Percentiles rank a stretch among this genome's conserved stretches.
Conservation (phyloP, 2,888 invertebrate species). For the Drosophila subquinaria region DNA sequence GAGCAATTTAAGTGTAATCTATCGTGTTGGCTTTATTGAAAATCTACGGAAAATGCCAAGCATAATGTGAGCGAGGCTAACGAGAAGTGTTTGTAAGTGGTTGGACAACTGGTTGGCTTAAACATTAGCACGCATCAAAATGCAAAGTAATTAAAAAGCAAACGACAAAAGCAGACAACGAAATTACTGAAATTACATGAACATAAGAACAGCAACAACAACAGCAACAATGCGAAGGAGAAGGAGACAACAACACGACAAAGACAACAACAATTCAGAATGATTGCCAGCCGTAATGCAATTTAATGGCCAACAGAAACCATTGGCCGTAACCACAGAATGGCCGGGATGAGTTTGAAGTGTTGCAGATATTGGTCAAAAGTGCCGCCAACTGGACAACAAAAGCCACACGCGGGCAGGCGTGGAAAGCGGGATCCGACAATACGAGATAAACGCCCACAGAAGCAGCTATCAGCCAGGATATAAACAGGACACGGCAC, state of each 20-base stretch:
- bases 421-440: slow-evolving; percentile 11
- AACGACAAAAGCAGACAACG: slow-evolving; percentile 47
- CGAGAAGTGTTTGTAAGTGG: slow-evolving; percentile 21
- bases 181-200: slow-evolving; percentile 61
- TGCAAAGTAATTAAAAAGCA: slow-evolving; percentile 58
- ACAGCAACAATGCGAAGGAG: slow-evolving; percentile 12
- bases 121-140: slow-evolving; percentile 56
- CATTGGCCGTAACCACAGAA: slow-evolving; percentile 62
- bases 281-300: slow-evolving; percentile 69
- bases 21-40: background rate
- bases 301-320: slow-evolving; percentile 69
- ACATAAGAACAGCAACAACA: slow-evolving; percentile 33
- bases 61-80: background rate
- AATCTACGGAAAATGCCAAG: background rate
- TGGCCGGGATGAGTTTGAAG: slow-evolving; percentile 69
- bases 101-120: slow-evolving; percentile 27
- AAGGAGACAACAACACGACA: slow-evolving; percentile 13
- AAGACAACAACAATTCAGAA: slow-evolving; percentile 37
- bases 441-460: slow-evolving; percentile 65
- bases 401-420: slow-evolving; percentile 45
- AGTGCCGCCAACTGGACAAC: slow-evolving; percentile 60
- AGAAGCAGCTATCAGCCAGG: slow-evolving; percentile 58
- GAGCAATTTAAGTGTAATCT: too few species aligned
- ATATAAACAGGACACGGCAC: slow-evolving; percentile 34
- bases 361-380: slow-evolving; percentile 79